phyloP scores from a whole-genome alignment of 2,888 invertebrate species.

The Sicus ferrugineus region DNA sequence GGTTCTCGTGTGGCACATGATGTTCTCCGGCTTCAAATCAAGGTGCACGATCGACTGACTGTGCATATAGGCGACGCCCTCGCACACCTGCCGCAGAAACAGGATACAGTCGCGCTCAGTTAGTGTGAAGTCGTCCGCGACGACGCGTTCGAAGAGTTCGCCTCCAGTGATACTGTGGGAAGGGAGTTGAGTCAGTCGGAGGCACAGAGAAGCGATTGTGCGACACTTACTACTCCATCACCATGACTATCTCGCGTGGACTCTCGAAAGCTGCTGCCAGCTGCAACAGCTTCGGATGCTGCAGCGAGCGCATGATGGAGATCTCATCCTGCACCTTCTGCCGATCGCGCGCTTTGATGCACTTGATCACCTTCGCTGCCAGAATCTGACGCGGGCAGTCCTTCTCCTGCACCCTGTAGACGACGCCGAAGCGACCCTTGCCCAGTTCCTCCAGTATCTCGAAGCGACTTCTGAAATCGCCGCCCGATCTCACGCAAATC shows the following conservation, averaged over 20 bases:
- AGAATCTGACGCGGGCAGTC: conserved; percentile 69
- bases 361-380: conserved; percentile 86
- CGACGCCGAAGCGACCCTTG: conserved; percentile 78
- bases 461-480: conserved; percentile 71
- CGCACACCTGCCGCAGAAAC: conserved; percentile 90
- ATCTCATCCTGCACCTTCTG: conserved; percentile 84
- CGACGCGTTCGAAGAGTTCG: conserved; percentile 91
- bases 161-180: conserved; percentile 85
- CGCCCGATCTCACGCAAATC: conserved; percentile 63
- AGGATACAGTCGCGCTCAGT: conserved; percentile 86
- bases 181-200: background rate
- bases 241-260: conserved; percentile 80
- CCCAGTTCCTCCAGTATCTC: conserved; percentile 77
- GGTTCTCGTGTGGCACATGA: conserved; percentile 86
- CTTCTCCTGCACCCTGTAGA: conserved; percentile 75
- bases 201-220: background rate
- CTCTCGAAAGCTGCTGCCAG: conserved; percentile 83
- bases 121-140: conserved; percentile 89
- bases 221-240: conserved; percentile 87
- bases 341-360: conserved; percentile 75
- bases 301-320: conserved; percentile 82
- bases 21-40: conserved; percentile 95
- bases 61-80: conserved; percentile 91
- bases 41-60: conserved; percentile 83
- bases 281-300: conserved; percentile 85